Evolutionary conservation across 2,797 vertebrate genomes (phyloP).

Genomic region (Mormyrus proboscirostris): DNA sequence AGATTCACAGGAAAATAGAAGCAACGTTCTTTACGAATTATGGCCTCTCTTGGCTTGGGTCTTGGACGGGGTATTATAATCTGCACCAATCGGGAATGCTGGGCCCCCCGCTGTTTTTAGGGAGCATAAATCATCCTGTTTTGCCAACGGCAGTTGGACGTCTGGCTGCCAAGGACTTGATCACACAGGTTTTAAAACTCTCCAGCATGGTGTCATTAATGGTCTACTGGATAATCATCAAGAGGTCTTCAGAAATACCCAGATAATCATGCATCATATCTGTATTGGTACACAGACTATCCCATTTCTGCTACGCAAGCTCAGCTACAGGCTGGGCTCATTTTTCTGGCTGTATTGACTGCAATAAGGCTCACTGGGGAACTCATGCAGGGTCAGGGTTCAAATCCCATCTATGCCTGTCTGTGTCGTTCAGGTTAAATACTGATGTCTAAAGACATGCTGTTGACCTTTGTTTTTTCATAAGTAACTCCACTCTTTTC

Average conservation of each 20-base stretch:
- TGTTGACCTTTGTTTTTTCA: neutral
- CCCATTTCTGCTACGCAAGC: neutral
- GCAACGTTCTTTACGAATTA: neutral
- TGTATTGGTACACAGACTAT: neutral
- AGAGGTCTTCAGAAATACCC: neutral
- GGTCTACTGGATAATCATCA: neutral
- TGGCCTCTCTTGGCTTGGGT: neutral
- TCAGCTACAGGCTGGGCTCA: neutral
- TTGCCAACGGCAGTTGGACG: neutral
- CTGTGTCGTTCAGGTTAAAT: neutral
- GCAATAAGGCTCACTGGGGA: neutral
- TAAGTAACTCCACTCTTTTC: neutral
- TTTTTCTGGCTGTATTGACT: neutral
- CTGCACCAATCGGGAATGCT: neutral
- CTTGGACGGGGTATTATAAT: neutral
- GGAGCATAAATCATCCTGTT: neutral
- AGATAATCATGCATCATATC: neutral
- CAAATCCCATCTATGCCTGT: neutral
- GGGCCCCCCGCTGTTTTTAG: neutral
- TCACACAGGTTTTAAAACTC: neutral
- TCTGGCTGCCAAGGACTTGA: neutral
- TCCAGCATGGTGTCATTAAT: conserved; percentile 10
- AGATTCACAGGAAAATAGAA: neutral
- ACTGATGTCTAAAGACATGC: neutral
- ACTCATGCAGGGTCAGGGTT: neutral